These are phyloP conservation scores for Adela reaumurella DNA, from an alignment of 2,888 invertebrate genomes.

Conservation along the genomic window DNA sequence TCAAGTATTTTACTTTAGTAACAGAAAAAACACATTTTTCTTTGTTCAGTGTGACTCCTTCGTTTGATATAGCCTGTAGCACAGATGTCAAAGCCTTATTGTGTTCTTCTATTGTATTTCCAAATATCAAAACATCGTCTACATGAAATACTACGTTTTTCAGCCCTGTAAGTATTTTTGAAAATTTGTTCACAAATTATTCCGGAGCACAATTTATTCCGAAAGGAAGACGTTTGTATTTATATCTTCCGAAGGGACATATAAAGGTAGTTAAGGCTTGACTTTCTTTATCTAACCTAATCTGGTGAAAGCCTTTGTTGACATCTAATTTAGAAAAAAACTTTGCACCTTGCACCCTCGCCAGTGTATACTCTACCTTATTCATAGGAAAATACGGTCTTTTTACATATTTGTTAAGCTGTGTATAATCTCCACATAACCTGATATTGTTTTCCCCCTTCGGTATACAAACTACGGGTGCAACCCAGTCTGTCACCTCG, in stretches of 20 bases:
- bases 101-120: background rate
- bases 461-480: constrained; percentile 5
- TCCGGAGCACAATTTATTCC: constrained; percentile 4
- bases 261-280: too few relatives aligned
- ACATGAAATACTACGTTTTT: too few relatives aligned
- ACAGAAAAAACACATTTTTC: background rate
- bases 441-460: background rate
- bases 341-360: constrained; percentile 4
- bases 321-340: background rate
- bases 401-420: constrained; percentile 5
- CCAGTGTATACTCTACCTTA: constrained; percentile 6
- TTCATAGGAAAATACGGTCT: too few relatives aligned
- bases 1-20: background rate
- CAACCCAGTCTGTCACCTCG: constrained; percentile 3
- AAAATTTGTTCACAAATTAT: constrained; percentile 3
- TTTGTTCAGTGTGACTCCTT: background rate
- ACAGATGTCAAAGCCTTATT: background rate
- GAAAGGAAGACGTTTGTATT: constrained; percentile 3
- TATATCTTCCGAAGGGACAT: constrained; percentile 4
- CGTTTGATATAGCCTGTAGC: background rate
- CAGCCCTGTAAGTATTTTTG: background rate
- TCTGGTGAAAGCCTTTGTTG: too few relatives aligned
- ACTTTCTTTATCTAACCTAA: too few relatives aligned
- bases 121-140: too few relatives aligned
- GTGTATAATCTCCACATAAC: constrained; percentile 6